Evolutionary conservation across 2,113 vertebrate species (phyloP), one percentile per base, ranked within the genome.

Genomic region (Rhagologus leucostigma): DNA sequence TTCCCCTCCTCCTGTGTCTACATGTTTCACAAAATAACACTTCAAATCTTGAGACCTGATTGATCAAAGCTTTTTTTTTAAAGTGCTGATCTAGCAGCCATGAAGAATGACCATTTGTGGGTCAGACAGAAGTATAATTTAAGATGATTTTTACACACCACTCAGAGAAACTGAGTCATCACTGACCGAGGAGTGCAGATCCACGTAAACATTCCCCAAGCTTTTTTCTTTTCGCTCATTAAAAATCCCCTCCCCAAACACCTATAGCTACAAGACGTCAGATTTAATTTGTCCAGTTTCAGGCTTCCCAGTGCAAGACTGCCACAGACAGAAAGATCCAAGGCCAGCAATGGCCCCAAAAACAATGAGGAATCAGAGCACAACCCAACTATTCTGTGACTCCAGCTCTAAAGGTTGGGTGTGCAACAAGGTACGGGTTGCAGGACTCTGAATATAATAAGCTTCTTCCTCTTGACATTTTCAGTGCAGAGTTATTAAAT

Each of bases 321-420:
- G 5, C 17, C 7, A 49, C 1, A 1, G 7, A 73, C 3, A 46
- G 18, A 56, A 19, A 49, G 29, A 71, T 60, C 3, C 3, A 49
- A 81, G 9, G 57, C 4, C 14, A 67, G 39, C 39, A 79, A 64
- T 0, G 0, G 16, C 21, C 63, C 16, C 26, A 59, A 35, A 84
- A 13, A 46, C 1, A 4, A 53, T 0, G 1, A 62, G 59, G 21
- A 35, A 24, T 42, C 10, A 2, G 33, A 90, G 35, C 9, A 53
- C n/a, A 78, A 71, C 11, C 5, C 52, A 63, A 14, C 11, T 13
- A 5, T 23, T 55, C 60, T 3, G 1, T 1, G 0, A 33, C 29
- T 63, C 33, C 19, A 49, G 10, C 27, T 39, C 32, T 35, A 87
- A n/a, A 63, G 10, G 30, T 1, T 4, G 2, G 16, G 23, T 50